Base-by-base conservation (phyloP, 2,797 vertebrate species). In the Protosalanx chinensis region DNA sequence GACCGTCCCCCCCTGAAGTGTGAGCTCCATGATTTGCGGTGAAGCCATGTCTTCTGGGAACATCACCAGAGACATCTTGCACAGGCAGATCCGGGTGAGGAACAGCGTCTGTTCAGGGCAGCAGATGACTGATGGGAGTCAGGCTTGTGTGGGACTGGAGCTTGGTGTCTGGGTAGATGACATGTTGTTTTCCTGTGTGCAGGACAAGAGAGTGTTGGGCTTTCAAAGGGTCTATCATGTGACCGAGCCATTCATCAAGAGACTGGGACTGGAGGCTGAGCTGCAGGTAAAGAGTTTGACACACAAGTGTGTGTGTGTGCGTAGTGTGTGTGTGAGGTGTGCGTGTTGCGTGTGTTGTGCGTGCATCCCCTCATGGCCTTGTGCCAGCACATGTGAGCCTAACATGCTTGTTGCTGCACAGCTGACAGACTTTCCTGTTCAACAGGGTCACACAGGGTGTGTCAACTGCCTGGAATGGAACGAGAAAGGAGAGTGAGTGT, bases 401-500 rank as follows among this genome's bases (percentile, higher is more conserved):
- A 53, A 51, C 30, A 23, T 33, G 33, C 12, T n/a, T 41, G 5
- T 23, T 60, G 0, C 29, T 67, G 0, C 32, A 3, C 13, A 51
- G 69, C 0, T 72, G 29, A 80, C 63, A 30, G 33, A 23, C 1
- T 70, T 56, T 64, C 62, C 0, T 73, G 12, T 86, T 84, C 72
- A 51, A 81, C 88, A 99, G 98, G 98, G 97, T 83, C 97, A 99
- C 79, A 95, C 97, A n/a, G 98, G 98, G 70, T 99, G 98, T 87
- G 98, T 99, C 79, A 99, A 99, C 93, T 99, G 98, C 87, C 91
- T 99, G 84, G 97, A 99, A 85, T 99, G 97, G 97, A 99, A 99
- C 53, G 97, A 99, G 86, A 93, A 91, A 85, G 98, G 98, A 95
- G 95, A 97, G 97, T 99, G 91, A 97, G 98, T 96, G 70, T 76